Base-by-base conservation (phyloP, 2,888 invertebrate species). In the Thymelicus acteon region DNA sequence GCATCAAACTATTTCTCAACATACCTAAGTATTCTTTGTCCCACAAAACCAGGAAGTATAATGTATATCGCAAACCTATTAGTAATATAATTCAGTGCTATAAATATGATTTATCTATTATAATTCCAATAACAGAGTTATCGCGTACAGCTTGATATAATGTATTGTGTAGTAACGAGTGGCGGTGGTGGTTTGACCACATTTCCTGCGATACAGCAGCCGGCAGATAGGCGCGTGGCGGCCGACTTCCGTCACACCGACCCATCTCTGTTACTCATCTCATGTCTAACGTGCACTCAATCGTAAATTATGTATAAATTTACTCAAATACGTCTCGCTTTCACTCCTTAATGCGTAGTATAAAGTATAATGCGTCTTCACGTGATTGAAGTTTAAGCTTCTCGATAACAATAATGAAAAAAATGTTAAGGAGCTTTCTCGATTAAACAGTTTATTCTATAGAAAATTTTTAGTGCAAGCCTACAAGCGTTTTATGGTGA, bases 131-230 rank as follows among this genome's bases (percentile, higher is more conserved):
- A 83, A 79, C 74, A 79, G 75, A 80, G 75, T 77, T 78, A 80
- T 79, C 75, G 73, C 68, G 67, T 75, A 75, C 72, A 19, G 44
- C 71, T 71, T 47, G 71, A 65, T 65, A 60, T 67, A 65, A 71
- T 81, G 80, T 80, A 80, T 79, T 79, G 77, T 79, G 79, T 78
- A 64, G 79, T 80, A 80, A 80, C 78, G 75, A 80, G 74, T 77
- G 74, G 78, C 78, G 78, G 81, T 75, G 78, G 72, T 78, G 78
- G 76, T 74, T 77, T 83, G 84, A 86, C 86, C 86, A 84, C 86
- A 80, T 80, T 87, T 91, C 91, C 91, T 89, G 90, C 78, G 91
- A 89, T 88, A 90, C 76, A 74, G 73, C 73, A 65, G 74, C 73
- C 72, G 66, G 70, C 76, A 80, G 90, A 89, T 89, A 91, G 88